Conservation (phyloP, 2,797 vertebrate species). For the Notamacropus eugenii region DNA sequence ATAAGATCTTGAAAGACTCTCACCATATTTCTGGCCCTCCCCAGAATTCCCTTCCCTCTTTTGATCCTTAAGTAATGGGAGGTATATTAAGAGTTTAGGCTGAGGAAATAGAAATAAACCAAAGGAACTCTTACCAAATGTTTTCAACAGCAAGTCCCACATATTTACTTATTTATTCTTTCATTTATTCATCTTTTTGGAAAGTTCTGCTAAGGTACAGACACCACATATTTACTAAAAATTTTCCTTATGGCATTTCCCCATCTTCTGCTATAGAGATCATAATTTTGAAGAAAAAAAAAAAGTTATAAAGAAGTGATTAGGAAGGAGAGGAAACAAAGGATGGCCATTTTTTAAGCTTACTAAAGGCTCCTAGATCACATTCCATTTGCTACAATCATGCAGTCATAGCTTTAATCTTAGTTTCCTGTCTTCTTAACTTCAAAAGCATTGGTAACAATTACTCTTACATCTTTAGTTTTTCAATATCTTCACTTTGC, state of each 20-base stretch:
- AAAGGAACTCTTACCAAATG: conserved; percentile 27
- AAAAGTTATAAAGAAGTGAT: conserved; percentile 60
- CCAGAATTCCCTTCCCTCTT: conserved; percentile 2
- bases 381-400: conserved; percentile 45
- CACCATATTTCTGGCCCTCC: neutral
- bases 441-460: conserved; percentile 70
- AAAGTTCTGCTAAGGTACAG: conserved; percentile 16
- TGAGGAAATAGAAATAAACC: conserved; percentile 57
- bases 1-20: conserved; percentile 30
- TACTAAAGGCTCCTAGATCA: conserved; percentile 52
- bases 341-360: conserved; percentile 34
- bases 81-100: conserved; percentile 34
- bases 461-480: conserved; percentile 52
- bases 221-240: conserved; percentile 75
- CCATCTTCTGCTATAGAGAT: conserved; percentile 49
- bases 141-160: neutral
- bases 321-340: conserved; percentile 54
- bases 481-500: conserved; percentile 56
- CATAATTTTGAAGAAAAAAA: conserved; percentile 56
- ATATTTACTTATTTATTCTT: neutral
- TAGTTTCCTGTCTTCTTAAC: conserved; percentile 60
- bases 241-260: conserved; percentile 35
- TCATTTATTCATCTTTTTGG: conserved; percentile 64
- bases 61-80: conserved; percentile 22
- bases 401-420: conserved; percentile 48